A percentile compares a stretch with the other conserved stretches of the same genome.
Conservation (phyloP, 2,888 invertebrate genomes). For the Fragum fragum region DNA sequence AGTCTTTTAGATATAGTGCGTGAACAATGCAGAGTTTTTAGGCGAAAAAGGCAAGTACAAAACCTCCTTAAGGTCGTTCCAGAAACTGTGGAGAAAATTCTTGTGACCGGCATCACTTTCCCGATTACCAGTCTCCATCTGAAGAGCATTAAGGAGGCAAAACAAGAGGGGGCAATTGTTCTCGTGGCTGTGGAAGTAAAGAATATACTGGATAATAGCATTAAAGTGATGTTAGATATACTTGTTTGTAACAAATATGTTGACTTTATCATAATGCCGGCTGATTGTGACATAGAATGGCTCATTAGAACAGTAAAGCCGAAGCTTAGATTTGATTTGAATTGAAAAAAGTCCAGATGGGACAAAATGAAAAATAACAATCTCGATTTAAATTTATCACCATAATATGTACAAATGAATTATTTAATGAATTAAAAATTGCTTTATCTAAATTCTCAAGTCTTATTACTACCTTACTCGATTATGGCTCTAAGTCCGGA, state of each 20-base stretch:
- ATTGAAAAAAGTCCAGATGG: too few relatives aligned
- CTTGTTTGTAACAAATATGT: conserved; percentile 8
- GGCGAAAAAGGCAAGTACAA: background rate
- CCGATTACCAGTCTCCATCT: background rate
- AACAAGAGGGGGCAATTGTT: background rate
- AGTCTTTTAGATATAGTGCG: conserved; percentile 29
- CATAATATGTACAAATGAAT: too few relatives aligned
- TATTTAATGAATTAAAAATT: too few relatives aligned
- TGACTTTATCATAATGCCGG: background rate
- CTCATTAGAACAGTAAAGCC: background rate
- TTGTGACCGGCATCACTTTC: background rate
- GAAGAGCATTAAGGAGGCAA: background rate
- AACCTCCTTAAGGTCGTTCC: conserved; percentile 1
- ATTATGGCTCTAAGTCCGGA: too few relatives aligned
- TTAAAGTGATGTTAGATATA: background rate
- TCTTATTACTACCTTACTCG: too few relatives aligned
- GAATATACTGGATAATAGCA: background rate
- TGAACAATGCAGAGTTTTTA: background rate
- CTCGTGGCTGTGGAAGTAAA: conserved; percentile 6
- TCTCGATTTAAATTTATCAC: too few relatives aligned
- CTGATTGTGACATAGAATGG: background rate
- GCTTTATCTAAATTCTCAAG: too few relatives aligned
- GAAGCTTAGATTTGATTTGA: background rate
- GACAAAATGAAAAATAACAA: too few relatives aligned
- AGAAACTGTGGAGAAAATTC: background rate